Evolutionary conservation across 2,888 invertebrate species (phyloP).

Genomic region (Ligdia adustata): DNA sequence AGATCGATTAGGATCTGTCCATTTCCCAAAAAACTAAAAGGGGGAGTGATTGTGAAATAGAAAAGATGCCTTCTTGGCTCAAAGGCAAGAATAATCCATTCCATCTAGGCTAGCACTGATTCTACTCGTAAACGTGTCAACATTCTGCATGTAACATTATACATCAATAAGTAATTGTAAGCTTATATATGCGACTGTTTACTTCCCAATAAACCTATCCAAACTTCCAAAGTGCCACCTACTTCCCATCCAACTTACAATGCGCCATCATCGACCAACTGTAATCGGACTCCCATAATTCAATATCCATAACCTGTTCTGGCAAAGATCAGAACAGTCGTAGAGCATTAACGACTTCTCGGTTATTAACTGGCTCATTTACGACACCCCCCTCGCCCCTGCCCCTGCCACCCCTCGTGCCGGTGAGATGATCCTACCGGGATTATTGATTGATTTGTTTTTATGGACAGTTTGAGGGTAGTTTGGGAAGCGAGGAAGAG

Average conservation of each 20-base stretch:
- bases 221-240: constrained; percentile 2
- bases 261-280: constrained; percentile 9
- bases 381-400: constrained; percentile 47
- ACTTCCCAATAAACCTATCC: background rate
- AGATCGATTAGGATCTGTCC: too few relatives aligned
- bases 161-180: too few relatives aligned
- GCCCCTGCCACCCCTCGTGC: constrained; percentile 24
- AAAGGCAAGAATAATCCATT: too few relatives aligned
- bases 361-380: constrained; percentile 63
- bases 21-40: too few relatives aligned
- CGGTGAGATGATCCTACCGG: constrained; percentile 38
- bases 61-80: too few relatives aligned
- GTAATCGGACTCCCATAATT: constrained; percentile 4
- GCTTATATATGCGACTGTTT: background rate
- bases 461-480: constrained; percentile 39
- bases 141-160: too few relatives aligned
- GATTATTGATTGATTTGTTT: constrained; percentile 59
- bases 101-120: too few relatives aligned
- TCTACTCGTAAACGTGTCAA: too few relatives aligned
- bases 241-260: constrained; percentile 3
- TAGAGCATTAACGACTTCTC: constrained; percentile 46
- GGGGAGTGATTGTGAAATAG: too few relatives aligned
- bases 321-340: constrained; percentile 22
- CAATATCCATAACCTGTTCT: constrained; percentile 22
- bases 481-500: constrained; percentile 25